Percentiles rank a stretch among this genome's conserved stretches.
phyloP scores from a whole-genome alignment of 2,888 invertebrate genomes.

The Drosophila neonasuta region DNA sequence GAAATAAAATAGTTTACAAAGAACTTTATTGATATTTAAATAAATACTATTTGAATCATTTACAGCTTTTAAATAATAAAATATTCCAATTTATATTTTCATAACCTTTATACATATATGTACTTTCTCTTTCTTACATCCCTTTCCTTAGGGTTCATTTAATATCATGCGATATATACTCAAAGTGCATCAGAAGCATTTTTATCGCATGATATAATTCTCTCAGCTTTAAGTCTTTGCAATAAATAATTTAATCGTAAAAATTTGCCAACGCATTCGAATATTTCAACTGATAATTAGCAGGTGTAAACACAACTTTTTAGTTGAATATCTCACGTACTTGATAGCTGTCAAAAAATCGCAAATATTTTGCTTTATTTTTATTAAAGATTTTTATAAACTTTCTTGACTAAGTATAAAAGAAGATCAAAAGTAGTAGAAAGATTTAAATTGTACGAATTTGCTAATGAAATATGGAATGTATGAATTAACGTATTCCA shows the following conservation, averaged over 20 bases:
- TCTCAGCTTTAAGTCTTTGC: not conserved
- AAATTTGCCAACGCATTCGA: not conserved
- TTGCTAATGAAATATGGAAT: not conserved
- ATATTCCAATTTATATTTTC: too few relatives aligned
- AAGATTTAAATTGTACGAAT: not conserved
- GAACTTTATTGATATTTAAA: too few relatives aligned
- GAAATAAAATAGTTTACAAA: too few relatives aligned
- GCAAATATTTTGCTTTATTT: constrained; percentile 5
- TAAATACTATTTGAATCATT: too few relatives aligned
- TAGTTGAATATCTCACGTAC: not conserved
- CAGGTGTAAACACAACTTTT: constrained; percentile 1
- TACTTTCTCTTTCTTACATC: too few relatives aligned
- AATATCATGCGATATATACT: not conserved
- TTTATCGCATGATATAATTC: not conserved
- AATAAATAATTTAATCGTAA: not conserved
- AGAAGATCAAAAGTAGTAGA: too few relatives aligned
- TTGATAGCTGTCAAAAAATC: not conserved
- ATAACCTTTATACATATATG: too few relatives aligned
- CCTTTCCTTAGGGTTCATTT: too few relatives aligned
- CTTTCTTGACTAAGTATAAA: not conserved
- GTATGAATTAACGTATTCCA: too few relatives aligned
- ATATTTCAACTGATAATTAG: not conserved
- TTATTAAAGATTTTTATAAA: not conserved
- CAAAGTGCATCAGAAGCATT: not conserved
- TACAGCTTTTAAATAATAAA: too few relatives aligned